Base-by-base conservation (phyloP, 2,113 vertebrate species). In the Cyprinodon brontotheroides region DNA sequence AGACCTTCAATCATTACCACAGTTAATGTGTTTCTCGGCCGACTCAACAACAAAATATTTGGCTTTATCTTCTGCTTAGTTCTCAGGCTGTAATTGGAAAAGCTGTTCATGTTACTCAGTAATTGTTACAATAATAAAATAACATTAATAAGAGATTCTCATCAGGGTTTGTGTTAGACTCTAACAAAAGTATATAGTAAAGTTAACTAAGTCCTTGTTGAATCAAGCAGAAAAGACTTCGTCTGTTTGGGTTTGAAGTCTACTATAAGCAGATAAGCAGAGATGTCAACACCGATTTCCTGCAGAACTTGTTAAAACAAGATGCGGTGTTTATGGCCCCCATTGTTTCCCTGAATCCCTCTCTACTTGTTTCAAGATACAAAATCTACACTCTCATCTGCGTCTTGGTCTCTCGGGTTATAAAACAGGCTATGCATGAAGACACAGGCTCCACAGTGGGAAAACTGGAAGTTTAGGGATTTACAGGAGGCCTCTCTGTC, bases 1-100 rank as follows among this genome's bases (percentile, higher is more conserved):
- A 86, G 71, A 80, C 80, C 38, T 86, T 76, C 69, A 85, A 73
- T 83, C 75, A 69, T 87, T 65, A 84, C 89, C 91, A 87, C 90
- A 89, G 85, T 68, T 86, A 86, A n/a, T n/a, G n/a, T 87, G 89
- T 80, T 82, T 70, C 80, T 81, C 37, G 65, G 78, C 76, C n/a
- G n/a, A 79, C 83, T 83, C 69, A 47, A 71, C 73, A 74, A 81
- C 70, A 75, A 57, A 68, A 78, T 38, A 61, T 29, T 60, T 36
- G 20, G 57, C 59, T 40, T 37, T 48, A 59, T 60, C 59, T 39
- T 9, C 70, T 63, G 68, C n/a, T 1, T 22, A 60, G 4, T 62
- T 74, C 70, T 65, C 73, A 84, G 68, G 82, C 73, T n/a, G 57
- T 22, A 70, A 83, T 83, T 72, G 68, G 74, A 39, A 81, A 38